Base-by-base conservation (phyloP, 2,113 vertebrate genomes). In the Plotosus lineatus region DNA sequence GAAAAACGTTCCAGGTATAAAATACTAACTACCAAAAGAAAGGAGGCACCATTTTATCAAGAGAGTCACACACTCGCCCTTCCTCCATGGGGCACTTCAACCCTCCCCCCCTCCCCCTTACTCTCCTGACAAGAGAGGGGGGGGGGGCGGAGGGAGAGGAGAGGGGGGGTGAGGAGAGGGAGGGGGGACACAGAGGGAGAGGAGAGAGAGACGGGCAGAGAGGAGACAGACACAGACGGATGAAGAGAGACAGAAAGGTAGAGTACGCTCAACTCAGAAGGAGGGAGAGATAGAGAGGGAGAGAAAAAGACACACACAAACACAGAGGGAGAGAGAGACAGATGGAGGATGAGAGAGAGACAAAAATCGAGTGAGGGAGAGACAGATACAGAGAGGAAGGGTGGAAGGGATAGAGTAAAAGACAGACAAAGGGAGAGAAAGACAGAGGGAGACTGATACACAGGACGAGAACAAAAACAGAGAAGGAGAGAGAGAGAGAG, bases 301-400 rank as follows among this genome's bases (percentile, higher is more conserved):
- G 75, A 23, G 69, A 71, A 21, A 91, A 88, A 90, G n/a, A n/a
- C n/a, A n/a, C n/a, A n/a, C n/a, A n/a, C n/a, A n/a, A n/a, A n/a
- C n/a, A n/a, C n/a, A n/a, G 89, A 90, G 89, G 90, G 87, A n/a
- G 11, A 63, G 31, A 75, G 82, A 75, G 85, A n/a, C 82, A 86
- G 85, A 74, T 8, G 36, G 68, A 74, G 38, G 14, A 21, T 38
- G 56, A 36, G 58, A 53, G 48, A 46, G 11, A 46, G 11, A n/a
- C n/a, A n/a, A n/a, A n/a, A n/a, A n/a, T n/a, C n/a, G n/a, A n/a
- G n/a, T n/a, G n/a, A n/a, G n/a, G n/a, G n/a, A n/a, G n/a, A n/a
- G n/a, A n/a, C n/a, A n/a, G n/a, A n/a, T n/a, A n/a, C n/a, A n/a
- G n/a, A n/a, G n/a, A n/a, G n/a, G n/a, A n/a, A n/a, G n/a, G n/a